Base-by-base conservation (phyloP, 2,113 vertebrate species). In the Prinia subflava region DNA sequence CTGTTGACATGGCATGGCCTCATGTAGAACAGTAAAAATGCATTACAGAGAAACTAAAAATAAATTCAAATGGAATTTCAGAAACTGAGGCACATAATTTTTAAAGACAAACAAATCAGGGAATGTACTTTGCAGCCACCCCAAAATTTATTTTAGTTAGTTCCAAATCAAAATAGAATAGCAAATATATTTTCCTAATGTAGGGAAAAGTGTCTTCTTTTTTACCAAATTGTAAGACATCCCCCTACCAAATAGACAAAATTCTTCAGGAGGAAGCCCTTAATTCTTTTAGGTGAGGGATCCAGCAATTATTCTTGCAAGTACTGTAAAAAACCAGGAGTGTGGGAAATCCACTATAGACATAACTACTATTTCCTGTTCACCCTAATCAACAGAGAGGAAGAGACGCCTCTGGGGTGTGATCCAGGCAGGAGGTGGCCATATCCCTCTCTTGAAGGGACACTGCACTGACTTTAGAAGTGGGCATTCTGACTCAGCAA, bases 391-490 rank as follows among this genome's bases (percentile, higher is more conserved):
- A 64, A 12, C 1, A 71, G 60, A 56, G 27, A 75, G 30, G 27
- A 73, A 12, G 9, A 39, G 15, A 12, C 13, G 63, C 59, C 11
- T 65, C 19, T 31, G 35, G 27, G 47, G 12, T 39, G 16, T 35
- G 39, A 88, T 71, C 39, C 39, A 52, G 39, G 57, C 49, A 64
- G 67, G 11, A 64, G 42, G 18, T 35, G 27, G 8, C 20, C 0
- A 0, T 21, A 9, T n/a, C 65, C 6, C 17, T 13, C 9, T 17
- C 4, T 0, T 16, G 59, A 73, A 65, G 46, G 13, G 28, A 15
- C 9, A 22, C 6, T 57, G 22, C 30, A 7, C 30, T 30, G 30
- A 18, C 53, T 80, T 59, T 37, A 52, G 49, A 64, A 52, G 4
- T 13, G n/a, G 15, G 3, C 15, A 46, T 31, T 25, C n/a, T 83